Evolutionary conservation across 2,888 invertebrate genomes (phyloP).

Genomic region (Oligia fasciuncula): DNA sequence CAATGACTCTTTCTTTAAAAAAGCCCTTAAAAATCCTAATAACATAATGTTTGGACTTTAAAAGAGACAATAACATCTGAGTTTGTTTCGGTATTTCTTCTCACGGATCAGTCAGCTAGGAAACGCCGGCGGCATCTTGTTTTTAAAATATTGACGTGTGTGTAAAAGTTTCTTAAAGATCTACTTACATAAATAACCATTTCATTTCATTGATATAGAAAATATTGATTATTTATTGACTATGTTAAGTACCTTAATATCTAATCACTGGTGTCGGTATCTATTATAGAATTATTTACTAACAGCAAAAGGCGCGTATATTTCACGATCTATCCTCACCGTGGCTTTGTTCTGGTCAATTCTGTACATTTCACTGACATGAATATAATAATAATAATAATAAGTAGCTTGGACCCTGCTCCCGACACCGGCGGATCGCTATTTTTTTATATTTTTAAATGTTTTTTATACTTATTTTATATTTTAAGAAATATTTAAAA

Average conservation of each 20-base stretch:
- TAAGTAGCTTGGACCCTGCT: no score
- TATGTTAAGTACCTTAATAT: background rate
- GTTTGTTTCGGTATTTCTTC: background rate
- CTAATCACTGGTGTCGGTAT: background rate
- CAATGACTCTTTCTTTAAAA: background rate
- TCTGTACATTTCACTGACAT: slow-evolving; percentile 34
- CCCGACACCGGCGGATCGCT: no score
- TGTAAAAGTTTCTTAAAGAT: no score
- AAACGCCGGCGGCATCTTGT: no score
- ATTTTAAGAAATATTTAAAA: no score
- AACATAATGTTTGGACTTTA: background rate
- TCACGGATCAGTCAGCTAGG: background rate
- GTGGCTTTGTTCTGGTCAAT: slow-evolving; percentile 11
- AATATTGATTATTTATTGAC: background rate
- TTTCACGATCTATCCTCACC: background rate
- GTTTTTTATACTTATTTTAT: no score
- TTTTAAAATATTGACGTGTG: background rate
- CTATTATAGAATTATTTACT: background rate
- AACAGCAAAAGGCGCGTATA: no score
- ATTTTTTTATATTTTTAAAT: no score
- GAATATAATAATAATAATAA: no score
- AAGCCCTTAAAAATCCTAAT: background rate
- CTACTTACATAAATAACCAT: background rate
- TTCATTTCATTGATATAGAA: background rate
- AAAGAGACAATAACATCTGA: background rate